These are phyloP conservation scores for Palythoa grandis DNA, from an alignment of 92 coral and sea anemone species.

Conservation along the genomic window DNA sequence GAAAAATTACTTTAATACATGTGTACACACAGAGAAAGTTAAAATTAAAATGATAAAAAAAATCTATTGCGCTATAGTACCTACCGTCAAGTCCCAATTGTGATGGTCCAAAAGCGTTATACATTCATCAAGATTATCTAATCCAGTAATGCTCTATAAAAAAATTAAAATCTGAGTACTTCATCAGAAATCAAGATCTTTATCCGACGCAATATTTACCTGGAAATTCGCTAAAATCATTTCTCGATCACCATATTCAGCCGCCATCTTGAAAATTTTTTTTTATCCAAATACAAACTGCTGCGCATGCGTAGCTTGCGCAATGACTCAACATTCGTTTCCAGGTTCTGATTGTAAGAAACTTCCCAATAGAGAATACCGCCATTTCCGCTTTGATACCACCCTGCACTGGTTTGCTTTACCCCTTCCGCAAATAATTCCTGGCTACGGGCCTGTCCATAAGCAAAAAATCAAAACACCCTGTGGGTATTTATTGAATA, in stretches of 20 bases:
- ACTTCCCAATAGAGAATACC: too few relatives aligned
- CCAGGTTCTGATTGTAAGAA: not conserved
- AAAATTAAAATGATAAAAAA: slow-evolving; percentile 18
- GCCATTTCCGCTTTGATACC: too few relatives aligned
- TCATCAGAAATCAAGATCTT: not conserved
- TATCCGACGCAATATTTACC: slow-evolving; percentile 52
- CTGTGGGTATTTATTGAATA: too few relatives aligned
- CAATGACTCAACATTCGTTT: slow-evolving; percentile 38
- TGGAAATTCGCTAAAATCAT: slow-evolving; percentile 99
- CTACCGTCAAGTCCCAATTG: slow-evolving; percentile 96
- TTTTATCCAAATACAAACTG: slow-evolving; percentile 36
- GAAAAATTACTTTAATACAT: not conserved
- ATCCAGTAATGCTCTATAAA: slow-evolving; percentile 92
- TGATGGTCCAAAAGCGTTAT: slow-evolving; percentile 91
- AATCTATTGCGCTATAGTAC: slow-evolving; percentile 25
- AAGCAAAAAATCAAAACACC: too few relatives aligned
- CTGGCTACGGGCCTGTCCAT: too few relatives aligned
- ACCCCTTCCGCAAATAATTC: too few relatives aligned
- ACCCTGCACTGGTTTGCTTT: too few relatives aligned
- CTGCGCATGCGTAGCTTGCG: slow-evolving; percentile 67
- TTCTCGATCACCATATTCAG: slow-evolving; percentile 92
- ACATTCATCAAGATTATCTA: slow-evolving; percentile 96
- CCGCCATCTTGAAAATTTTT: slow-evolving; percentile 91
- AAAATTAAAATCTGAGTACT: not conserved
- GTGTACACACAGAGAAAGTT: not conserved